Evolutionary conservation across 2,797 vertebrate genomes (phyloP).

Genomic region (Taeniopygia guttata): DNA sequence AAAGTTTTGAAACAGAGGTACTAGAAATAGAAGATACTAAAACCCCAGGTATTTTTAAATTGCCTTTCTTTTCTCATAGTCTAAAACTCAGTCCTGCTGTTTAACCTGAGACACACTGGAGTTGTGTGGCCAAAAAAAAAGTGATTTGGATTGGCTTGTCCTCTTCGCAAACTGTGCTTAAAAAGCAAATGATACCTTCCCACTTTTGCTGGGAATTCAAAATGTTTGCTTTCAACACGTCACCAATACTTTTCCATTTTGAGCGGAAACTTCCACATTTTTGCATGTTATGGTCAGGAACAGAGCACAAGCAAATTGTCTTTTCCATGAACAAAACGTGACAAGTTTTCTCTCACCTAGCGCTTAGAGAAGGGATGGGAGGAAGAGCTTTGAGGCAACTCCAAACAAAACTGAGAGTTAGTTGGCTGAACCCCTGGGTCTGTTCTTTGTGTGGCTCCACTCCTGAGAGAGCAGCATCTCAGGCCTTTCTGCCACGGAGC

Average conservation of each 20-base stretch:
- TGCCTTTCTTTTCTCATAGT: not conserved
- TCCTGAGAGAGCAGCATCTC: no score
- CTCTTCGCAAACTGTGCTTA: not conserved
- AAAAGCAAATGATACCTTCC: not conserved
- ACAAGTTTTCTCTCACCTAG: not conserved
- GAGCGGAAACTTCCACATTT: not conserved
- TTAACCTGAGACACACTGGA: not conserved
- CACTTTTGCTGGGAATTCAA: not conserved
- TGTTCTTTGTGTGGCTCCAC: fast-evolving
- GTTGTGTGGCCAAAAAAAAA: not conserved
- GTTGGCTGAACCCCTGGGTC: fast-evolving
- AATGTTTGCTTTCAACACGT: not conserved
- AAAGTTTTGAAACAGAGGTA: not conserved
- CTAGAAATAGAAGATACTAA: not conserved
- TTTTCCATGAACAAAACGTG: not conserved
- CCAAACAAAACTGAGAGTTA: not conserved
- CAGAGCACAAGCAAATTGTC: not conserved
- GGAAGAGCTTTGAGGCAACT: not conserved
- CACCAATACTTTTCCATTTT: not conserved
- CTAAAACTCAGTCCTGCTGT: not conserved
- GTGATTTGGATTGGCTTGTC: not conserved
- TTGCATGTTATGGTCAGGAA: not conserved
- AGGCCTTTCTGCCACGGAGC: not conserved
- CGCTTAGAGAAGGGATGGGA: not conserved
- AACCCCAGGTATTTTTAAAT: not conserved